Evolutionary conservation across 2,797 vertebrate genomes (phyloP), one percentile per base, ranked within the genome.

Genomic region (Neosilurus hyrtlii): DNA sequence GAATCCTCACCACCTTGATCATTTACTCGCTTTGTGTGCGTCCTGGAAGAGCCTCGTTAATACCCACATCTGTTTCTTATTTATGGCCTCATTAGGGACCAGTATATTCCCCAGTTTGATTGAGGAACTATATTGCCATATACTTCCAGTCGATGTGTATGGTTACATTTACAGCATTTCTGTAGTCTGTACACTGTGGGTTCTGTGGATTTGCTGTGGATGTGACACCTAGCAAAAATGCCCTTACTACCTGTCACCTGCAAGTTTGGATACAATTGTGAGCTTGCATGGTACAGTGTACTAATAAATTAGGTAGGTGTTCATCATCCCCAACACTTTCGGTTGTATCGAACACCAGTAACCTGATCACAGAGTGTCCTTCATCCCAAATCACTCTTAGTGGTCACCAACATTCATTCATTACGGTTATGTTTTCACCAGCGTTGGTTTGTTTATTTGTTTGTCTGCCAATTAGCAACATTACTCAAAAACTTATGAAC

Each of bases 1-100:
- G 54, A 75, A 59, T 35, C 54, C 54, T 57, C 51, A 18, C 51
- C 51, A 51, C 9, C 20, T 71, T 71, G 63, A 66, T 8, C 63
- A 16, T 49, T 71, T 51, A 71, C 11, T 15, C 51, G 20, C 24
- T 51, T 71, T n/a, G 43, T n/a, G 20, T 49, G 37, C 12, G 1
- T 49, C 68, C 35, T 68, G 18, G 70, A 5, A 56, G 16, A 0
- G 30, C 54, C 30, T 75, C 56, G 59, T 75, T 75, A 75, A 75
- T 57, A 22, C 16, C 52, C 72, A 75, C 72, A 75, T 75, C 52
- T 75, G 72, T 75, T 75, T 15, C 72, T 57, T 73, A 73, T 54
- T 73, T 0, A 54, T 54, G 70, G 49, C 49, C 49, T 73, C 54
- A 59, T 75, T 75, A 75, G 9, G 9, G 56, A 56, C 26, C 15